Evolutionary conservation across 2,888 invertebrate genomes (phyloP), one percentile per base, ranked within the genome.

Genomic region (Ophion obscuratus): DNA sequence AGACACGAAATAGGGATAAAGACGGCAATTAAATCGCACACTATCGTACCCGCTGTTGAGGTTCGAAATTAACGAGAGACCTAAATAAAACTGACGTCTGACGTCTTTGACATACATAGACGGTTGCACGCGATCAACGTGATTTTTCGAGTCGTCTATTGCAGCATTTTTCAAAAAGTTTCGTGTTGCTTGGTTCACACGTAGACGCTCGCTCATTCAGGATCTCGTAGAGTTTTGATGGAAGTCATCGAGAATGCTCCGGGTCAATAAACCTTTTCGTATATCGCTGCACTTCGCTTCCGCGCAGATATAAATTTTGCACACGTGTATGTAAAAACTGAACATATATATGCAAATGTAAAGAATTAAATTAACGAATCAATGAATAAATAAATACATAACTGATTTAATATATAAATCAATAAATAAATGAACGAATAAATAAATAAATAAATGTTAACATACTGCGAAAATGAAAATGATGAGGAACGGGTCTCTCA

Each of bases 11-110:
- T 70, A 79, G 59, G 70, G 74, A 59, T 67, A 66, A 76, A 76
- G 76, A 76, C 71, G 89, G 89, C 90, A 92, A 92, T 92, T 92
- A 92, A 92, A 91, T 91, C 89, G 88, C 89, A 66, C 44, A 24
- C 57, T 78, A 78, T 27, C 85, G 57, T 57, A 76, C 20, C 36
- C 64, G 31, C 73, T 76, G 57, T 76, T 73, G 73, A 74, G 40
- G 9, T 31, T 73, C 57, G 70, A 61, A 78, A 57, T 67, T 61
- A 76, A 80, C 64, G 80, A 66, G 61, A 80, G 53, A 5, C 4
- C 53, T 36, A 59, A 24, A 71, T 84, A 59, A 10, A 61, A 36
- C 66, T 1, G 20, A 47, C 47, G n/a, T 44, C 31, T 67, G 31
- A 20, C 31, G 57, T 57, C 27, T 57, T 17, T n/a, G 11, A 53